A percentile compares a stretch with the other conserved stretches of the same genome.
Evolutionary conservation across 2,797 vertebrate species (phyloP).

Genomic region (Cuniculus paca): DNA sequence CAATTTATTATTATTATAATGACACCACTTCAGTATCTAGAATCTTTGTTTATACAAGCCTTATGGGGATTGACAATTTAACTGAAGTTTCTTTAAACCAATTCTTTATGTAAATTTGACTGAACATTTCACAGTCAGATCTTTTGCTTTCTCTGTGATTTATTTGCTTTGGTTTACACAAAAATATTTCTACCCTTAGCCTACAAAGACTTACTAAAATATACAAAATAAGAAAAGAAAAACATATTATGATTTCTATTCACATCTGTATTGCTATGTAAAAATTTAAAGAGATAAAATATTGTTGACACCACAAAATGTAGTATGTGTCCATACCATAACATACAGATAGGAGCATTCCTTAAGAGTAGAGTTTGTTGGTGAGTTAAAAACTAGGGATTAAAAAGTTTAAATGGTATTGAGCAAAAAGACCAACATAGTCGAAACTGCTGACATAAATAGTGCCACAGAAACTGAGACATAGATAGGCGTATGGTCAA

Average conservation of each 20-base stretch:
- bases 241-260: background rate
- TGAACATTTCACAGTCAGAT: slow-evolving; percentile 17
- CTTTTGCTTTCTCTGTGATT: background rate
- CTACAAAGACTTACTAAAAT: background rate
- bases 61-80: slow-evolving; percentile 17
- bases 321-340: background rate
- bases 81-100: slow-evolving; percentile 58
- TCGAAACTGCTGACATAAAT: background rate
- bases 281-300: slow-evolving; percentile 10
- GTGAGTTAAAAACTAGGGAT: background rate
- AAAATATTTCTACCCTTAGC: background rate
- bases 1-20: slow-evolving; percentile 41
- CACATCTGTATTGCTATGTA: background rate
- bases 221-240: background rate
- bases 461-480: background rate
- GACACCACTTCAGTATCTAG: slow-evolving; percentile 30
- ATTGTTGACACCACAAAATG: background rate
- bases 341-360: background rate
- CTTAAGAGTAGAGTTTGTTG: background rate
- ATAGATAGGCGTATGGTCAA: background rate
- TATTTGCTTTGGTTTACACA: background rate
- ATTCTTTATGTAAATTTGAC: slow-evolving; percentile 65
- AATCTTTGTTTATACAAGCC: slow-evolving; percentile 52
- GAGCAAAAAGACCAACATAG: background rate
- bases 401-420: background rate